phyloP scores from a whole-genome alignment of 2,113 vertebrate species.

The Gopherus evgoodei region DNA sequence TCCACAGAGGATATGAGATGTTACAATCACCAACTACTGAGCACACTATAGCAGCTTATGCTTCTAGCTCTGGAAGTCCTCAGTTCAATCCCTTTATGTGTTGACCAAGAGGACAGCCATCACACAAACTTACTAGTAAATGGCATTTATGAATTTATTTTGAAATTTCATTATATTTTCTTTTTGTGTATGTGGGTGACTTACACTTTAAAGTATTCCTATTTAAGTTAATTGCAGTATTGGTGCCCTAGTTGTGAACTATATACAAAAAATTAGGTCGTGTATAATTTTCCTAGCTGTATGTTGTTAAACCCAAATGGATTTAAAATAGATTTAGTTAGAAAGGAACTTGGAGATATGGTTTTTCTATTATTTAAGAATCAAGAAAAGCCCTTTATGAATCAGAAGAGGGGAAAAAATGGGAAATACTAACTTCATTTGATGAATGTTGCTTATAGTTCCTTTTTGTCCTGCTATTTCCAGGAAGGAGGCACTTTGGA shows the following conservation, averaged over 20 bases:
- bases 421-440: slow-evolving; percentile 32
- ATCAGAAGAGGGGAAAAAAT: background rate
- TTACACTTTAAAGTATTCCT: background rate
- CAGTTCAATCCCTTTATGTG: background rate
- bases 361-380: background rate
- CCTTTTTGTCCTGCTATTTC: slow-evolving; percentile 50
- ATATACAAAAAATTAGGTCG: too few relatives aligned
- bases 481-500: slow-evolving; percentile 35
- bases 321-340: background rate
- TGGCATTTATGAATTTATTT: background rate
- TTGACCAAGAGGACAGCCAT: background rate
- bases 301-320: background rate
- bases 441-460: slow-evolving; percentile 8
- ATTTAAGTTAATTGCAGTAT: background rate
- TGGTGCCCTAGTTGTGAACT: background rate
- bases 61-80: background rate
- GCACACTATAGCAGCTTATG: background rate
- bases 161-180: background rate
- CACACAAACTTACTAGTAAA: background rate
- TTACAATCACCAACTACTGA: background rate
- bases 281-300: background rate
- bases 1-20: background rate
- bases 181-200: background rate
- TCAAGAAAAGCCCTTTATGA: background rate
- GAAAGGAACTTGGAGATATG: background rate